Conservation (phyloP, 2,113 vertebrate species). For the Epinephelus lanceolatus region DNA sequence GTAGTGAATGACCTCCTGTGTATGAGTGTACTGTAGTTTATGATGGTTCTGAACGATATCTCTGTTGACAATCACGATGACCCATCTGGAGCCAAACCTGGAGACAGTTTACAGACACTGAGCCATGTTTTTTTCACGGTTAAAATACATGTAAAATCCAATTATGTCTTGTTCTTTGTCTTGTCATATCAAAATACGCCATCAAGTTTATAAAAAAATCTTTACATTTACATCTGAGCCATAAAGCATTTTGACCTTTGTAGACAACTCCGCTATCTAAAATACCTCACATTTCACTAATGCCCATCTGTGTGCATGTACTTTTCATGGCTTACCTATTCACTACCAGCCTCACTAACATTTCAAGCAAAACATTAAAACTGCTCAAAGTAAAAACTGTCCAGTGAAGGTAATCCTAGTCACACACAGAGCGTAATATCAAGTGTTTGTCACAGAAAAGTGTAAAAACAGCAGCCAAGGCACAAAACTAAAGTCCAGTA, state of each 20-base stretch:
- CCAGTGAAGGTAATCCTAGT: background rate
- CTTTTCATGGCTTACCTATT: background rate
- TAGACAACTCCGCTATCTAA: background rate
- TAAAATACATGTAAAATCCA: conserved; percentile 7
- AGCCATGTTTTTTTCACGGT: background rate
- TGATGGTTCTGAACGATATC: background rate
- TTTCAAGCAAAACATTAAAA: conserved; percentile 16
- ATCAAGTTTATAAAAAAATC: background rate
- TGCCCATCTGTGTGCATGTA: conserved; percentile 13
- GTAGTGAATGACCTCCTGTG: background rate
- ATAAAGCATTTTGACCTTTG: conserved; percentile 18
- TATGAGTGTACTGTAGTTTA: background rate
- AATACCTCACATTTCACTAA: conserved; percentile 17
- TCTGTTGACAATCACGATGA: background rate
- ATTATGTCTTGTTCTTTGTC: background rate
- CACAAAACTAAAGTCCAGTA: conserved; percentile 56
- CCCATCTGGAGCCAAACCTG: background rate
- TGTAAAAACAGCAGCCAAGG: conserved; percentile 67
- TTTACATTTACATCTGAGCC: conserved; percentile 7
- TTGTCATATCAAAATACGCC: conserved; percentile 14
- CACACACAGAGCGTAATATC: conserved; percentile 24
- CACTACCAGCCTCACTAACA: conserved; percentile 7
- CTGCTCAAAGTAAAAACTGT: conserved; percentile 26
- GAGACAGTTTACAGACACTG: background rate
- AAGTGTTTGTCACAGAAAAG: conserved; percentile 30